These are phyloP conservation scores for Keiferia lycopersicella DNA, from an alignment of 2,888 invertebrate genomes.

Conservation along the genomic window DNA sequence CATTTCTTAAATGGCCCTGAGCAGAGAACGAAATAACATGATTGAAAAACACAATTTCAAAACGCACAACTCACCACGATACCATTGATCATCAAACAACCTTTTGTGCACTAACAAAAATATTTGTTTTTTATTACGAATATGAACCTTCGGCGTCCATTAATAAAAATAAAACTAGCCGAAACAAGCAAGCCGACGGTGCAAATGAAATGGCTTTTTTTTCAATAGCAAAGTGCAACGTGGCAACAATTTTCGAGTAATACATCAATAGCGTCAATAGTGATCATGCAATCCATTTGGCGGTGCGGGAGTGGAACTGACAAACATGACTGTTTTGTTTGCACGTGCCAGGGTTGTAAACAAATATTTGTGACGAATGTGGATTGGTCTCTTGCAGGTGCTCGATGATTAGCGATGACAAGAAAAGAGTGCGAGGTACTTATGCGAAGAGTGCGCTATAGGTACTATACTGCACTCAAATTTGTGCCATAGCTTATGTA, in stretches of 20 bases:
- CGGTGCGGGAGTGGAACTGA: constrained; percentile 5
- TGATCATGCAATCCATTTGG: constrained; percentile 25
- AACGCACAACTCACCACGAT: neutral
- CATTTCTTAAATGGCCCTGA: too few species aligned
- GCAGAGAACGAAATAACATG: too few species aligned
- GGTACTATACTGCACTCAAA: too few species aligned
- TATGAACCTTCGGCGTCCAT: neutral
- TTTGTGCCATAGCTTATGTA: too few species aligned
- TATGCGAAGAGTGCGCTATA: too few species aligned
- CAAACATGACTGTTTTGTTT: constrained; percentile 23
- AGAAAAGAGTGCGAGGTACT: too few species aligned
- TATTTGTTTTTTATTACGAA: neutral
- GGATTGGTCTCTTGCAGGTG: too few species aligned
- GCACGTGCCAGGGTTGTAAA: constrained; percentile 7
- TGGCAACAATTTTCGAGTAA: constrained; percentile 16
- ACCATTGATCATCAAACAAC: neutral
- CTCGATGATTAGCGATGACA: too few species aligned
- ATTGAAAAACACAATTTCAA: neutral
- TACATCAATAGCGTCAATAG: constrained; percentile 21
- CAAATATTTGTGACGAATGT: neutral
- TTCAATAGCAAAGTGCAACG: constrained; percentile 24
- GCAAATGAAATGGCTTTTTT: constrained; percentile 22
- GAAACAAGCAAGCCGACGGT: constrained; percentile 1
- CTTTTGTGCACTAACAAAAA: neutral
- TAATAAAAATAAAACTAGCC: constrained; percentile 6